These are phyloP conservation scores for Cephonodes hylas DNA, from an alignment of 2,888 invertebrate species.

Conservation along the genomic window DNA sequence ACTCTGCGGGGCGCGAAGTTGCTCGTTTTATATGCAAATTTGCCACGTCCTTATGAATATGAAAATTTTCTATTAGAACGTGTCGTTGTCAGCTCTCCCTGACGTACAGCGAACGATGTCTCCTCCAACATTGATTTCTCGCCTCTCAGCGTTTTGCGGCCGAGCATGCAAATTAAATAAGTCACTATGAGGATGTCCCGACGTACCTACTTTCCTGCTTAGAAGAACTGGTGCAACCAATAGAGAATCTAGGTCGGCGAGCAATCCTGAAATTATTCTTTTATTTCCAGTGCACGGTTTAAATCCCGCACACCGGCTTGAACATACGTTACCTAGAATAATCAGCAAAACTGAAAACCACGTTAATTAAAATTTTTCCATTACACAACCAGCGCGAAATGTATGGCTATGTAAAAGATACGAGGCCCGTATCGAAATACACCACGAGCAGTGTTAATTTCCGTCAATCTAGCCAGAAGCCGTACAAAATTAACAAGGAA, in stretches of 20 bases:
- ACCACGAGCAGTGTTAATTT: background rate
- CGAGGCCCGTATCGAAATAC: background rate
- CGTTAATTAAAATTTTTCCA: background rate
- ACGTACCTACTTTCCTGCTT: background rate
- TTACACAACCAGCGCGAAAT: background rate
- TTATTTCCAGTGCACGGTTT: background rate
- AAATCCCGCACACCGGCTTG: background rate
- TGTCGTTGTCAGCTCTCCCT: constrained; percentile 76
- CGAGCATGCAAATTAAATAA: constrained; percentile 51
- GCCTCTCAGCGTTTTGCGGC: constrained; percentile 51
- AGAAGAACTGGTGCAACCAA: constrained; percentile 9
- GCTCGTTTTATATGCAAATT: constrained; percentile 81
- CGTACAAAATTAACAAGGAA: background rate
- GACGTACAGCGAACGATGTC: constrained; percentile 58
- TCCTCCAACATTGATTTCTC: constrained; percentile 53
- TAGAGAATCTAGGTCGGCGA: constrained; percentile 9
- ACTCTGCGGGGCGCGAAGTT: constrained; percentile 56
- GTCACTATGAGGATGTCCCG: background rate
- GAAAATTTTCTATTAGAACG: constrained; percentile 81
- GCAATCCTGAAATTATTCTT: background rate
- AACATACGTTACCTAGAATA: background rate
- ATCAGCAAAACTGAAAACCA: background rate
- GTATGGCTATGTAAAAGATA: background rate
- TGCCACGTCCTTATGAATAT: constrained; percentile 79
- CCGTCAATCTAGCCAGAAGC: background rate